Conservation (phyloP, 2,888 invertebrate genomes). For the Patella ulyssiponensis region DNA sequence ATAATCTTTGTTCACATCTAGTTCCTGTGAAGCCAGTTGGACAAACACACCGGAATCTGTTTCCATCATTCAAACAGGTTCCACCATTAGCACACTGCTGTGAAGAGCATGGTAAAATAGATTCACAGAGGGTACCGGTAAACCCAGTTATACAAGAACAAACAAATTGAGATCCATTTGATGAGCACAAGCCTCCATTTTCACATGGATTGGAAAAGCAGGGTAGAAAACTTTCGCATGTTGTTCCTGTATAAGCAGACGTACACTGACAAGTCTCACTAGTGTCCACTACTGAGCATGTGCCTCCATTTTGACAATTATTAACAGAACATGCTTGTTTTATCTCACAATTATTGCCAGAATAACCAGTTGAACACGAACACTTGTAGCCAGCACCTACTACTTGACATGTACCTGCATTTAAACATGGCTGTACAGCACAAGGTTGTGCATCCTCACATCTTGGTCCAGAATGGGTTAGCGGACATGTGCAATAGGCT, state of each 20-base stretch:
- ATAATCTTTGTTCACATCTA: conserved; percentile 43
- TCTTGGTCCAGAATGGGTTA: conserved; percentile 41
- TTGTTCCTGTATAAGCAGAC: conserved; percentile 51
- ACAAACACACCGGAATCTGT: conserved; percentile 44
- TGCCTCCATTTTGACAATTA: conserved; percentile 33
- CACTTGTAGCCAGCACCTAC: conserved; percentile 30
- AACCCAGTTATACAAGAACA: conserved; percentile 52
- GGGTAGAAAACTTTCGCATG: conserved; percentile 51
- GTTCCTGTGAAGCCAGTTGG: conserved; percentile 40
- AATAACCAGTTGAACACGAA: conserved; percentile 28
- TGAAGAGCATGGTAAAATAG: conserved; percentile 27
- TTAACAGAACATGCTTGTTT: conserved; percentile 12
- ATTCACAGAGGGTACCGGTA: conserved; percentile 47
- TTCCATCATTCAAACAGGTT: conserved; percentile 33
- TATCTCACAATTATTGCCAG: conserved; percentile 32
- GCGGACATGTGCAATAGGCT: conserved; percentile 50
- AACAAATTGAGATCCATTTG: conserved; percentile 19
- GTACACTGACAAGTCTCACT: conserved; percentile 52
- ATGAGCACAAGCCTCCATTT: conserved; percentile 54
- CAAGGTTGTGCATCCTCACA: conserved; percentile 47
- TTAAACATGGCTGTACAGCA: conserved; percentile 55
- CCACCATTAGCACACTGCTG: conserved; percentile 44
- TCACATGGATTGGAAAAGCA: conserved; percentile 52
- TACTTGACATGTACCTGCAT: conserved; percentile 49
- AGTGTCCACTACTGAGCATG: conserved; percentile 26